Conservation (phyloP, 2,888 invertebrate species). For the Callinectes sapidus region DNA sequence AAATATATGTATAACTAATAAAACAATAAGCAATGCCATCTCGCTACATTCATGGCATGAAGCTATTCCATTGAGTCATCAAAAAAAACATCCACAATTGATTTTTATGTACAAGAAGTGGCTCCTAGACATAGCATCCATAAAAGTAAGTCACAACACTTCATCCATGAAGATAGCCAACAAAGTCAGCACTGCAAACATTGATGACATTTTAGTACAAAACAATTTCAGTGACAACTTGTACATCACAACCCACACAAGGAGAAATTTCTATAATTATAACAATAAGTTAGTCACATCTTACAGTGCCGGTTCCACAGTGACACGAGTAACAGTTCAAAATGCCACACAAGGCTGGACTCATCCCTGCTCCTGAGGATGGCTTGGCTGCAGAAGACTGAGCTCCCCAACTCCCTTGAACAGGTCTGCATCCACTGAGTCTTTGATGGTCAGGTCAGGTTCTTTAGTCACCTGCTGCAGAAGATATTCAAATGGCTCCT, state of each 20-base stretch:
- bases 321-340: neutral
- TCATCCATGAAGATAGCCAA: too few relatives aligned
- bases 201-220: too few relatives aligned
- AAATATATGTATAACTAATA: too few relatives aligned
- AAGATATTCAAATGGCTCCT: conserved; percentile 68
- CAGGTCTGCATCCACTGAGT: conserved; percentile 56
- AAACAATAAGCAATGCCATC: too few relatives aligned
- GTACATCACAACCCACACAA: neutral
- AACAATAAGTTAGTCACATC: neutral
- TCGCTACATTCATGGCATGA: too few relatives aligned
- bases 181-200: too few relatives aligned
- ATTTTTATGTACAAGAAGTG: too few relatives aligned
- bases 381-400: neutral
- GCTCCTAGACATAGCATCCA: too few relatives aligned
- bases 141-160: too few relatives aligned
- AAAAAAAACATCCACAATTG: too few relatives aligned
- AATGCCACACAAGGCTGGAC: neutral
- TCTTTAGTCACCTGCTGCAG: conserved; percentile 64
- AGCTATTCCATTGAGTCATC: too few relatives aligned
- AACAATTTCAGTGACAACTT: neutral
- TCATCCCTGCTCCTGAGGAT: neutral
- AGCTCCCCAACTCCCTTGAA: conserved; percentile 36
- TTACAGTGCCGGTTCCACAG: neutral
- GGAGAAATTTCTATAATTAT: neutral
- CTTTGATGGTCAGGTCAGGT: conserved; percentile 50